A percentile compares a stretch with the other conserved stretches of the same genome.
These are phyloP conservation scores for Melanophora roralis DNA, from an alignment of 2,888 invertebrate genomes.

Conservation along the genomic window DNA sequence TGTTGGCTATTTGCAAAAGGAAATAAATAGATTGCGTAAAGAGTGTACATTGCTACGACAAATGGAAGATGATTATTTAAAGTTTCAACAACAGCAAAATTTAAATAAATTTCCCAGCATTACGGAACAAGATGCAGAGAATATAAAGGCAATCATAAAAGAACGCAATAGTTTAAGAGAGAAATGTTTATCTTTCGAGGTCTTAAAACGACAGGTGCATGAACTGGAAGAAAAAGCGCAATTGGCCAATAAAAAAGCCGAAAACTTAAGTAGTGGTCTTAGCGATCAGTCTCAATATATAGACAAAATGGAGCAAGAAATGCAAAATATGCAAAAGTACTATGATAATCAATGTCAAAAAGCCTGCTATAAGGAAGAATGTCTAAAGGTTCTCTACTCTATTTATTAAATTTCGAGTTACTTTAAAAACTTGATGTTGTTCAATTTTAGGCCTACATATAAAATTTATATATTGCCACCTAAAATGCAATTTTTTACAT, in stretches of 20 bases:
- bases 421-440: too few relatives aligned
- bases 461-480: too few relatives aligned
- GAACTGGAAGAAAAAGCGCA: slow-evolving; percentile 63
- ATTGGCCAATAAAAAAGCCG: slow-evolving; percentile 58
- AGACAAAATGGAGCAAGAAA: slow-evolving; percentile 67
- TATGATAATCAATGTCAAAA: slow-evolving; percentile 67
- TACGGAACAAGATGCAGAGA: slow-evolving; percentile 65
- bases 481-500: too few relatives aligned
- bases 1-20: slow-evolving; percentile 69
- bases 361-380: slow-evolving; percentile 65
- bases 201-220: slow-evolving; percentile 60
- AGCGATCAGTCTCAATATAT: slow-evolving; percentile 64
- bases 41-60: slow-evolving; percentile 68
- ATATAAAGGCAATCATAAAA: slow-evolving; percentile 67
- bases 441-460: too few relatives aligned
- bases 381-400: slow-evolving; percentile 60
- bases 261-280: slow-evolving; percentile 61
- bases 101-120: neutral
- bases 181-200: slow-evolving; percentile 64
- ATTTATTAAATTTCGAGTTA: neutral
- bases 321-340: slow-evolving; percentile 68
- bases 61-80: slow-evolving; percentile 66
- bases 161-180: slow-evolving; percentile 70
- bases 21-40: slow-evolving; percentile 68
- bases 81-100: slow-evolving; percentile 25